Evolutionary conservation across 2,888 invertebrate genomes (phyloP).

Genomic region (Plebejus argus): DNA sequence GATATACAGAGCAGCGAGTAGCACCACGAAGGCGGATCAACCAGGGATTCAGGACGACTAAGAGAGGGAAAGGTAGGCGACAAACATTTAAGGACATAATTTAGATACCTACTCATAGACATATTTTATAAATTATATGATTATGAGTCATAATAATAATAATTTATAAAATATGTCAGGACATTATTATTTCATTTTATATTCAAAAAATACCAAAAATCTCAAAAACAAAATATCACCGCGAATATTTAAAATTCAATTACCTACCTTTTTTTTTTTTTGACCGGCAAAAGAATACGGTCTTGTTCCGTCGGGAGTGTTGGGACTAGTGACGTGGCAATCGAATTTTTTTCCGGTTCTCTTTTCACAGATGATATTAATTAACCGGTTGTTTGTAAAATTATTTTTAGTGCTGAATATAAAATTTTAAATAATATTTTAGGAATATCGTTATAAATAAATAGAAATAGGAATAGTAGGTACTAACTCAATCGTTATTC

Average conservation of each 20-base stretch:
- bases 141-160: too few relatives aligned
- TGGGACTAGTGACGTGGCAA: neutral
- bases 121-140: too few relatives aligned
- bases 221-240: too few relatives aligned
- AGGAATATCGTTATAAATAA: too few relatives aligned
- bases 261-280: neutral
- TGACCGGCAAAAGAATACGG: neutral
- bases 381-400: neutral
- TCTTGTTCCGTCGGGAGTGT: neutral
- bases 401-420: neutral
- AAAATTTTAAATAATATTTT: too few relatives aligned
- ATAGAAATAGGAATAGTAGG: too few relatives aligned
- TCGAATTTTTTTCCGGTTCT: neutral
- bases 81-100: too few relatives aligned
- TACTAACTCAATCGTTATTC: too few relatives aligned
- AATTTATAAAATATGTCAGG: too few relatives aligned
- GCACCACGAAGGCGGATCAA: constrained; percentile 96
- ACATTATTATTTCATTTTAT: too few relatives aligned
- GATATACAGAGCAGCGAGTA: constrained; percentile 96
- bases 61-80: constrained; percentile 74
- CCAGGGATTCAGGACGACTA: constrained; percentile 93
- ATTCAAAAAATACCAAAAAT: too few relatives aligned
- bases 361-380: neutral
- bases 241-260: neutral
- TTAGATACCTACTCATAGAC: too few relatives aligned